Percentiles rank a stretch among this genome's conserved stretches.
Conservation (phyloP, 92 coral and sea anemone species). For the Actinostola sp. region DNA sequence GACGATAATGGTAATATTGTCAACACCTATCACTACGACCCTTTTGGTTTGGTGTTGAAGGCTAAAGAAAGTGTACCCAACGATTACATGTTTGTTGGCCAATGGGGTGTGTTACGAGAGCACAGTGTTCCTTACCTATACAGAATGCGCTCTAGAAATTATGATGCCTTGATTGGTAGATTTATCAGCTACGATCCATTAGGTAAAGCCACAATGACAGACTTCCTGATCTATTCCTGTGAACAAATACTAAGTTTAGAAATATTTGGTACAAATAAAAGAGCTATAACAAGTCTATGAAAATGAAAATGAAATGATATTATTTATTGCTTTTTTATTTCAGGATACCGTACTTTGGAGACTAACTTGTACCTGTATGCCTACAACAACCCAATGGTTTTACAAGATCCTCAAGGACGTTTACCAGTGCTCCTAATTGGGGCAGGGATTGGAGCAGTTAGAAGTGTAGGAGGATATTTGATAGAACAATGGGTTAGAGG, state of each 20-base stretch:
- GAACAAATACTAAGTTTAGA: not conserved
- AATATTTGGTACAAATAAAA: too few species aligned
- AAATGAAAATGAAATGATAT: not conserved
- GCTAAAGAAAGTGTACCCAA: conserved; percentile 37
- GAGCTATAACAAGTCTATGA: not conserved
- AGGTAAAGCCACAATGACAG: conserved; percentile 21
- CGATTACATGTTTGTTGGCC: conserved; percentile 67
- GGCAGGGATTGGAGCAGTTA: conserved; percentile 23
- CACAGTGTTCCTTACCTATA: conserved; percentile 38
- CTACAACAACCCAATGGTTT: conserved; percentile 67
- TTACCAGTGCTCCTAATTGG: conserved; percentile 22
- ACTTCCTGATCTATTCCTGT: not conserved
- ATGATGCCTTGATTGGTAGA: conserved; percentile 64
- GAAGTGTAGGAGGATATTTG: too few species aligned
- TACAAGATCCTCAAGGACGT: conserved; percentile 68
- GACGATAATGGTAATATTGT: conserved; percentile 32
- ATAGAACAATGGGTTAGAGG: too few species aligned
- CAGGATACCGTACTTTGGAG: conserved; percentile 12
- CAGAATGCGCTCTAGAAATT: conserved; percentile 62
- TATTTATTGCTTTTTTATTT: too few species aligned
- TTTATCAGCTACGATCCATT: conserved; percentile 70
- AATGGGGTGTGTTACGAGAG: conserved; percentile 62
- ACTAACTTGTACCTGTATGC: conserved; percentile 73
- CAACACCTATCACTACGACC: conserved; percentile 60
- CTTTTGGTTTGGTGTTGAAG: conserved; percentile 49